Evolutionary conservation across 2,113 vertebrate species (phyloP).

Genomic region (Tauraco erythrolophus): DNA sequence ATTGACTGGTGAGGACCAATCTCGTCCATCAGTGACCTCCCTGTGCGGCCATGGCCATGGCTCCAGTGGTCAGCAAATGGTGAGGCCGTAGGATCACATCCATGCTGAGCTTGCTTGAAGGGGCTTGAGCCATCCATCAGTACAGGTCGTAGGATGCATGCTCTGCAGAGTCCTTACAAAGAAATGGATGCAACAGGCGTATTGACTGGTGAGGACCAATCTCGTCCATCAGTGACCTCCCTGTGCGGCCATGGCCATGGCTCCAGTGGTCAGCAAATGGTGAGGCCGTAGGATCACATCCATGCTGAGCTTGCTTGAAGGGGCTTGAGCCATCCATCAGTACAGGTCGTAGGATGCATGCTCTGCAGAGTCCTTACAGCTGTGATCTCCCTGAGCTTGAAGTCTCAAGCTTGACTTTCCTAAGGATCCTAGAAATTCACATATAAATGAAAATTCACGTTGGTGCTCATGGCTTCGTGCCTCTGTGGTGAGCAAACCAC

Average conservation of each 20-base stretch:
- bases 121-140: neutral
- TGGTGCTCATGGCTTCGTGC: neutral
- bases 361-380: neutral
- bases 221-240: neutral
- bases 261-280: neutral
- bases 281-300: neutral
- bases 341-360: neutral
- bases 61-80: neutral
- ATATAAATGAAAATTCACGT: neutral
- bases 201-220: neutral
- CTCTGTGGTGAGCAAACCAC: neutral
- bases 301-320: neutral
- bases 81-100: neutral
- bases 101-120: neutral
- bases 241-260: neutral
- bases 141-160: neutral
- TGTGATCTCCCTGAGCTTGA: neutral
- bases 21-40: neutral
- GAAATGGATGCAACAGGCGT: neutral
- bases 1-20: neutral
- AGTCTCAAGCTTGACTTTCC: neutral
- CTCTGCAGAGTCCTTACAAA: rapidly evolving
- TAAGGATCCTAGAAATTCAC: neutral
- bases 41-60: neutral
- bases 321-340: neutral